Evolutionary conservation across 2,888 invertebrate genomes (phyloP).

Genomic region (Lypha dubia): DNA sequence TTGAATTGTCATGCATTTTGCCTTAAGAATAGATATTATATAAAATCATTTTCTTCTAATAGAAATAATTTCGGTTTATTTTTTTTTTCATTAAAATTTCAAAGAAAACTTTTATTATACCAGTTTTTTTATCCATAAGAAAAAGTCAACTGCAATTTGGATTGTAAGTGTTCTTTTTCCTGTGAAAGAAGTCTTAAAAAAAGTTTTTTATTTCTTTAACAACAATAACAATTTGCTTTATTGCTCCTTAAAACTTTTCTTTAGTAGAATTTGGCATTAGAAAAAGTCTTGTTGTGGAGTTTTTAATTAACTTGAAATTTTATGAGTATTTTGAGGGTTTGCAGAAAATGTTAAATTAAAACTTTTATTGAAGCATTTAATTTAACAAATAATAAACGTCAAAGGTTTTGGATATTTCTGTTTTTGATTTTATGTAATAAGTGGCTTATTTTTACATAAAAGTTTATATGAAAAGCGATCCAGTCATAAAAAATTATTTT

Average conservation of each 20-base stretch:
- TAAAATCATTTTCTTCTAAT: not conserved
- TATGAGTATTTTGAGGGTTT: not conserved
- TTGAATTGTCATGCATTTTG: not conserved
- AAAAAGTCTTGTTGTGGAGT: not conserved
- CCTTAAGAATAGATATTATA: not conserved
- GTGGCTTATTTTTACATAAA: not conserved
- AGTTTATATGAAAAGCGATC: not conserved
- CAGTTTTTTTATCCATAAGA: not conserved
- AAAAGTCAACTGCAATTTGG: no score
- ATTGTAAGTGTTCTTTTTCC: no score
- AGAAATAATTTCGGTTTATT: not conserved
- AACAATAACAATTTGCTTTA: not conserved
- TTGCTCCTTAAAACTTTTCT: not conserved
- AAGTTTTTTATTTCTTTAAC: not conserved
- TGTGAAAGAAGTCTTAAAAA: not conserved
- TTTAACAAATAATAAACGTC: not conserved
- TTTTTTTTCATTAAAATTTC: not conserved
- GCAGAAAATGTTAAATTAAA: not conserved
- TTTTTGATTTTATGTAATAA: not conserved
- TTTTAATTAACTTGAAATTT: not conserved
- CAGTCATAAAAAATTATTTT: not conserved
- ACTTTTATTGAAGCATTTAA: slow-evolving; percentile 1
- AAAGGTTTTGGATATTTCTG: not conserved
- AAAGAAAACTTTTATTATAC: not conserved
- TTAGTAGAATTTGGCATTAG: not conserved